These are phyloP conservation scores for Nymphicus hollandicus DNA, from an alignment of 2,113 vertebrate species.

Conservation along the genomic window DNA sequence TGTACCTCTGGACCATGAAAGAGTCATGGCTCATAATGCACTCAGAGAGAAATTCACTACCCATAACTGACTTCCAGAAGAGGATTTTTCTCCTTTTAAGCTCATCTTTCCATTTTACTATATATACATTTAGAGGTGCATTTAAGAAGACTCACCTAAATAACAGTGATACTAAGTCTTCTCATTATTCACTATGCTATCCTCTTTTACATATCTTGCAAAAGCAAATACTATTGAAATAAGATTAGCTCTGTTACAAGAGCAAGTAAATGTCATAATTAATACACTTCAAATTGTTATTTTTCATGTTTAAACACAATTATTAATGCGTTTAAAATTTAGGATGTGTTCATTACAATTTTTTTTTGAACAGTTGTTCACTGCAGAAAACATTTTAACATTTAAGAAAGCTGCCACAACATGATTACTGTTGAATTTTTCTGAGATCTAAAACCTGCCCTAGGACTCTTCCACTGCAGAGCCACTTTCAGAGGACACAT, in stretches of 20 bases:
- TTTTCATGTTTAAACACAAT: not conserved
- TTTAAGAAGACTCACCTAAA: not conserved
- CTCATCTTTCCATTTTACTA: not conserved
- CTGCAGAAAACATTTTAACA: not conserved
- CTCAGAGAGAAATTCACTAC: not conserved
- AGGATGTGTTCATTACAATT: not conserved
- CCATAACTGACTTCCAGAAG: not conserved
- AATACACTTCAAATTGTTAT: not conserved
- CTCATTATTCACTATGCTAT: not conserved
- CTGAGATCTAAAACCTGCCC: not conserved
- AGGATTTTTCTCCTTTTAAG: not conserved
- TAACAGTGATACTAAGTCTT: not conserved
- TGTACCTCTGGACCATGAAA: not conserved
- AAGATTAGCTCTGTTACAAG: not conserved
- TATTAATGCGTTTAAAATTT: not conserved
- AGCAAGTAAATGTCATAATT: not conserved
- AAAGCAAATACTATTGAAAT: not conserved
- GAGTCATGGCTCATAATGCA: accelerated
- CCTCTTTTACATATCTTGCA: not conserved
- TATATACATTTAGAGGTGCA: not conserved
- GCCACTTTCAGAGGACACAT: accelerated
- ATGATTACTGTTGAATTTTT: not conserved
- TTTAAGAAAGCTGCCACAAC: not conserved
- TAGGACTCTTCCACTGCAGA: not conserved
- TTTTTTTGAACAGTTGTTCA: not conserved